Evolutionary conservation across 2,888 invertebrate genomes (phyloP).

Genomic region (Drosophila demipolita): DNA sequence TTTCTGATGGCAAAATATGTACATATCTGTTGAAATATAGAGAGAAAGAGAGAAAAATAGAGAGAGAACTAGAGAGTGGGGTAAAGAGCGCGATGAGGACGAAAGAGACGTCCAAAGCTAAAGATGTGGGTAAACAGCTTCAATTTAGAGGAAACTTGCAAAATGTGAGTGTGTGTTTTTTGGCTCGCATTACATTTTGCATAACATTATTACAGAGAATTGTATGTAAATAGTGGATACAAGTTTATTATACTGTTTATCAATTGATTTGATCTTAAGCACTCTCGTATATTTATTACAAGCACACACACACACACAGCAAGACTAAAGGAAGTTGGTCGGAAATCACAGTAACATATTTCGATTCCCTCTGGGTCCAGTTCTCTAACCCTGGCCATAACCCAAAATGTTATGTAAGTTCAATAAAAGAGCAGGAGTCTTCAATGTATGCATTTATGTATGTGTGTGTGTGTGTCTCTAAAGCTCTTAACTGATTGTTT

Average conservation of each 20-base stretch:
- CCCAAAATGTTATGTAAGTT: constrained; percentile 75
- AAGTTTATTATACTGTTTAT: constrained; percentile 79
- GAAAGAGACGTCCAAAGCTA: constrained; percentile 31
- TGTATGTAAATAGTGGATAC: constrained; percentile 77
- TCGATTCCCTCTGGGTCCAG: constrained; percentile 53
- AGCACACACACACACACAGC: constrained; percentile 35
- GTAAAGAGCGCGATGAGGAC: neutral
- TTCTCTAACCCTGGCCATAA: constrained; percentile 57
- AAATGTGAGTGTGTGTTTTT: constrained; percentile 31
- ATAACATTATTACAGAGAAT: constrained; percentile 72
- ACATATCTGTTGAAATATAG: constrained; percentile 21
- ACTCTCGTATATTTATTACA: constrained; percentile 76
- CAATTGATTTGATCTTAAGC: constrained; percentile 80
- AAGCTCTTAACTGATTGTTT: constrained; percentile 82
- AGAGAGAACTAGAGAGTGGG: neutral
- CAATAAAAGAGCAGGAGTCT: constrained; percentile 63
- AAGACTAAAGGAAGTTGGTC: constrained; percentile 60
- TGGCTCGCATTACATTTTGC: constrained; percentile 57
- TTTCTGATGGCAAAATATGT: constrained; percentile 59
- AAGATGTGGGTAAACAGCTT: constrained; percentile 48
- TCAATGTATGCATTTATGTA: constrained; percentile 34
- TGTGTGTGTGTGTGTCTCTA: constrained; percentile 43
- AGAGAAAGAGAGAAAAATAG: neutral
- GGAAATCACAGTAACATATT: constrained; percentile 74
- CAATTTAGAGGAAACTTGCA: constrained; percentile 54